Evolutionary conservation across 2,888 invertebrate species (phyloP).

Genomic region (Cheilosia pagana): DNA sequence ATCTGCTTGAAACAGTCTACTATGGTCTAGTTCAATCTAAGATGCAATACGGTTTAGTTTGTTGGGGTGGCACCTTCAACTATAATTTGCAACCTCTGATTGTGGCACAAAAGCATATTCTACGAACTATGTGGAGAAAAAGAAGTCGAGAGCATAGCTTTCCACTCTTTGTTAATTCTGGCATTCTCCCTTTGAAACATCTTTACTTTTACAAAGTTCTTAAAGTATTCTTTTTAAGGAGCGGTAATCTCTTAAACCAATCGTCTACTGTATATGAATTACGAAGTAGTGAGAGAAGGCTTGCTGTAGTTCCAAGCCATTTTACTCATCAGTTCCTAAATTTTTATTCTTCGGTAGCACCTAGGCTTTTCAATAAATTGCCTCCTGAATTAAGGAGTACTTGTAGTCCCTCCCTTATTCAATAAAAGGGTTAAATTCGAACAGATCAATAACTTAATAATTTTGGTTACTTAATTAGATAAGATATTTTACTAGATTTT

Average conservation of each 20-base stretch:
- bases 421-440: too few relatives aligned
- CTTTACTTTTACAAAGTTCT: too few relatives aligned
- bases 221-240: too few relatives aligned
- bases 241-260: too few relatives aligned
- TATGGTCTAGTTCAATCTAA: slow-evolving; percentile 13
- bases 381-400: neutral
- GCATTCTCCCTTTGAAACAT: slow-evolving; percentile 1
- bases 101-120: slow-evolving; percentile 1
- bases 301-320: neutral
- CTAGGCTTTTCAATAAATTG: neutral
- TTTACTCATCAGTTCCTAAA: neutral
- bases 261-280: too few relatives aligned
- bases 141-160: neutral
- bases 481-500: too few relatives aligned
- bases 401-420: neutral
- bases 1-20: slow-evolving; percentile 3
- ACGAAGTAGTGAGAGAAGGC: neutral
- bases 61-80: too few relatives aligned
- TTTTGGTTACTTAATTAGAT: too few relatives aligned
- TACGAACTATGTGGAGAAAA: slow-evolving; percentile 3
- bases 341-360: neutral
- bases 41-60: neutral
- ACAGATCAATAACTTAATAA: neutral
- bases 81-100: neutral
- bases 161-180: neutral